Base-by-base conservation (phyloP, 2,797 vertebrate genomes). In the Echeneis naucrates region DNA sequence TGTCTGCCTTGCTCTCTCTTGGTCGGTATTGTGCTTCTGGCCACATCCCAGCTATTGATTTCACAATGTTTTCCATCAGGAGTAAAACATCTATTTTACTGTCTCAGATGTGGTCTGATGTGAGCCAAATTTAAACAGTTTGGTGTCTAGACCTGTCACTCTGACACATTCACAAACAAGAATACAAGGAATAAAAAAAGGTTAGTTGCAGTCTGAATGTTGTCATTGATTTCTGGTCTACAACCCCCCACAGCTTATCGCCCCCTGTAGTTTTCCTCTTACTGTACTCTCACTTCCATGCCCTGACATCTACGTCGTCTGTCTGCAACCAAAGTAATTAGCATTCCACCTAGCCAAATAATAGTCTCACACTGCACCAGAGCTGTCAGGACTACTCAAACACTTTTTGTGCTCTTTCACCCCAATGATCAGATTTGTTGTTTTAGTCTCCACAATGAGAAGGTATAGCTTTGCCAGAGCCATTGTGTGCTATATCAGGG, bases 391-490 rank as follows among this genome's bases (percentile, higher is more conserved):
- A 62, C 38, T 1, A 13, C 40, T 61, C 23, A 1, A 8, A 68
- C 58, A 62, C 38, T 11, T 32, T 44, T 35, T 14, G 27, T 64
- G 44, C 30, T 54, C 70, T 83, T 68, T 72, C 65, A 77, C 60
- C 58, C 26, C 27, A 26, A 16, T 4, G 56, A 32, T 40, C 69
- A 53, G 30, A 69, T 35, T 55, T n/a, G 59, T 75, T 78, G 63
- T 75, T 83, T 79, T 53, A 44, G 44, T 68, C 47, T 69, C 30
- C 23, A 48, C 9, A 17, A 27, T 24, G 24, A 68, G 55, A 82
- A 70, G 35, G 53, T 53, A 57, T 52, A 50, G 4, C 9, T 2
- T 17, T 71, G 14, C 59, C 24, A 54, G 44, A 70, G 19, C 3
- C 4, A 4, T 11, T 30, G 5, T 24, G 10, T 26, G 23, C 24